Evolutionary conservation across 2,797 vertebrate genomes (phyloP), one percentile per base, ranked within the genome.

Genomic region (Garrulus glandarius): DNA sequence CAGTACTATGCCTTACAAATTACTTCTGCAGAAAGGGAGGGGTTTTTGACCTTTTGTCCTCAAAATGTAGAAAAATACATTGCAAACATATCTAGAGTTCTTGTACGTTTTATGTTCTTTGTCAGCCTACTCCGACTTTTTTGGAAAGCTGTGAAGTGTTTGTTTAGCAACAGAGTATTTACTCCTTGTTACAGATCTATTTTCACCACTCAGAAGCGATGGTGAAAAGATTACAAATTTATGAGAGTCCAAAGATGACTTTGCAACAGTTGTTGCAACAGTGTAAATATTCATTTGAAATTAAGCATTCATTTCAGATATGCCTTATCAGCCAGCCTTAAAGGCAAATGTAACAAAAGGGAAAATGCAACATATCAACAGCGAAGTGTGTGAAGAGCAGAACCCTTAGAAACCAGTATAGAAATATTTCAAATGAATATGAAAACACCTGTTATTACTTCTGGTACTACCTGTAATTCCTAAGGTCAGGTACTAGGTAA

Each of bases 91-190:
- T 32, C 8, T 60, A 39, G 46, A 84, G 30, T 46, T 87, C 59
- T 79, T 30, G 1, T 50, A 56, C 30, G 6, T 71, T 87, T 70
- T 37, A 34, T 10, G 13, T 27, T 85, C 46, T 64, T 43, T 41
- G 15, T 70, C 82, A 84, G 72, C 32, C 26, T 57, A 24, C 63
- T 91, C 49, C 7, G 34, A 41, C 52, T 60, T 43, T 27, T 83
- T 61, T 87, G 9, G 60, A 90, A 90, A 86, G 59, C 59, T 76
- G 60, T 26, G 4, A 72, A 90, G 49, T 47, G 19, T 94, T 81
- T 92, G 36, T 89, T 94, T 82, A 90, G 90, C 70, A 90, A 82
- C 50, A 75, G 61, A 80, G 34, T 81, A 84, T 92, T 86, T 93
- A 76, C 36, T 87, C 23, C 63, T 75, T 70, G 41, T 69, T 59